These are phyloP conservation scores for Anastatus disparis DNA, from an alignment of 1,140 invertebrate genomes.

Conservation along the genomic window DNA sequence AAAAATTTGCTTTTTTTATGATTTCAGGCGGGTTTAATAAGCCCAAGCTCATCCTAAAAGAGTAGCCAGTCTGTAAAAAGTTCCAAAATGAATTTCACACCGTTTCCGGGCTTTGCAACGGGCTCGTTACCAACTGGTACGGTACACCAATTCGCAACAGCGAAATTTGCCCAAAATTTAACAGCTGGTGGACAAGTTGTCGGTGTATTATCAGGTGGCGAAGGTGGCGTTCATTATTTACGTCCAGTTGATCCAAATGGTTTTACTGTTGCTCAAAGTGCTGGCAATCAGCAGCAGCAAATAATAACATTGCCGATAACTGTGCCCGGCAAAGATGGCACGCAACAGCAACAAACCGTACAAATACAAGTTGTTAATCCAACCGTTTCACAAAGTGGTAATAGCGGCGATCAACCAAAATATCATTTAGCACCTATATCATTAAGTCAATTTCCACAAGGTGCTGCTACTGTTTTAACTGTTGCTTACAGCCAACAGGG, in stretches of 20 bases:
- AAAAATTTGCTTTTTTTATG: background rate
- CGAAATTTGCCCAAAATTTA: slow-evolving; percentile 74
- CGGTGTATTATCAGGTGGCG: slow-evolving; percentile 71
- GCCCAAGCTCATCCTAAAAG: background rate
- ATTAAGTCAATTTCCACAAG: slow-evolving; percentile 67
- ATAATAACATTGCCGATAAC: slow-evolving; percentile 80
- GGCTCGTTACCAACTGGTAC: slow-evolving; percentile 72
- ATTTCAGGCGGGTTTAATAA: slow-evolving; percentile 7
- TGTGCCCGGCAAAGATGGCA: slow-evolving; percentile 79
- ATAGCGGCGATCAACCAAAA: slow-evolving; percentile 71
- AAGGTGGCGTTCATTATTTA: slow-evolving; percentile 80
- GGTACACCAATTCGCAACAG: slow-evolving; percentile 74
- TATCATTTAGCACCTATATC: slow-evolving; percentile 77
- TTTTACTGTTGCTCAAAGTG: slow-evolving; percentile 62
- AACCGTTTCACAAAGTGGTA: slow-evolving; percentile 65
- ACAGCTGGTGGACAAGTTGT: slow-evolving; percentile 70
- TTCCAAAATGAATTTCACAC: slow-evolving; percentile 78
- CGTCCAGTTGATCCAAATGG: slow-evolving; percentile 75
- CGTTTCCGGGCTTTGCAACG: slow-evolving; percentile 73
- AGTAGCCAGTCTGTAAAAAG: background rate
- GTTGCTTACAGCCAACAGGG: slow-evolving; percentile 75
- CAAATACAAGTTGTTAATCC: slow-evolving; percentile 81
- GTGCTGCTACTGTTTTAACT: slow-evolving; percentile 74
- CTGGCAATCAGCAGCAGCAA: slow-evolving; percentile 68
- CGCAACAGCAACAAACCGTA: slow-evolving; percentile 76